Evolutionary conservation across 2,797 vertebrate genomes (phyloP), one percentile per base, ranked within the genome.

Genomic region (Buphagus erythrorhynchus): DNA sequence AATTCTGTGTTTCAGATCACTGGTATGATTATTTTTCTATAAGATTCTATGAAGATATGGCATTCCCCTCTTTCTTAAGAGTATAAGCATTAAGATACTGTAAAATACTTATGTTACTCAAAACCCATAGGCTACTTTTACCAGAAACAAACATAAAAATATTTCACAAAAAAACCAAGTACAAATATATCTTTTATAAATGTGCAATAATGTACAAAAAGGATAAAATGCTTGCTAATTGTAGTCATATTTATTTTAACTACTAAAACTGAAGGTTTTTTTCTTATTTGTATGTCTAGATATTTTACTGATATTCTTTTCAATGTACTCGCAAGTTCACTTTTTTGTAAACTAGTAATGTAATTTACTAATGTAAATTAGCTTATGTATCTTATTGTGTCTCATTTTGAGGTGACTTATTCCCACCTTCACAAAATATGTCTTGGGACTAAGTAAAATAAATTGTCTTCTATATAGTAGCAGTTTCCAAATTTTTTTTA

Each of bases 121-220:
- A 40, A 90, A 57, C 6, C 0, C 0, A 46, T n/a, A 69, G 87
- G 12, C 31, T 86, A 45, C 33, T 84, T 75, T 33, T 63, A 85
- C 54, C 25, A 91, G 43, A 73, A 88, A 29, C 7, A 73, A 85
- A 54, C 7, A n/a, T 35, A 21, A 86, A 52, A 92, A 26, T 58
- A 90, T 38, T 91, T 86, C 33, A 78, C 26, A 72, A 86, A 87
- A 57, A 3, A 65, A 81, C 22, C 18, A 83, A 78, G 24, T 42
- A 79, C 19, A 83, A 54, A 77, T 35, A 11, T 22, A 38, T 33
- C 36, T 62, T 65, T 33, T 77, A 14, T 40, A 68, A 86, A 26
- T 43, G 94, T 97, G 95, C 96, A 97, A 96, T 96, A 96, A 86
- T 36, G 4, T 87, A 88, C 15, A 77, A 78, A 88, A 95, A 40